These are phyloP conservation scores for Limanda limanda DNA, from an alignment of 2,113 vertebrate species.

Conservation along the genomic window DNA sequence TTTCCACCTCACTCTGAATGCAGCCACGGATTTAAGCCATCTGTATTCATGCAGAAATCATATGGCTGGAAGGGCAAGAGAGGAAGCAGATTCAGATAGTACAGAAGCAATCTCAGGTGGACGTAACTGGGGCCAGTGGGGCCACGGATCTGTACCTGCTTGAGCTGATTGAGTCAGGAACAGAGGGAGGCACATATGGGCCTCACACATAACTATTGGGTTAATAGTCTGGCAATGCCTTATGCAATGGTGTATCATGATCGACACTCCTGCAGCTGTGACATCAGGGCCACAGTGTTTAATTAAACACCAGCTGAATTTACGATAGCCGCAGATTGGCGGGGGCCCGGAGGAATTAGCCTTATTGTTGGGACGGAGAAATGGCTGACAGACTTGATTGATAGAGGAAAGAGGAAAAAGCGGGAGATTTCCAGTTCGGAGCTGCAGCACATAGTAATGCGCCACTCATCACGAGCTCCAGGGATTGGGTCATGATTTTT, in stretches of 20 bases:
- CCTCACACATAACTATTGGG: conserved; percentile 6
- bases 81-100: neutral
- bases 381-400: conserved; percentile 16
- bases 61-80: neutral
- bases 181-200: neutral
- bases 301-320: conserved; percentile 45
- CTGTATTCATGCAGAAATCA: neutral
- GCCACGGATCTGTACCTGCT: conserved; percentile 6
- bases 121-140: conserved; percentile 10
- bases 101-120: neutral
- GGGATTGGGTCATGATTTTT: conserved; percentile 8
- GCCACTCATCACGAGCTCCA: neutral
- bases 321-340: conserved; percentile 7
- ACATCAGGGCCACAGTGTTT: conserved; percentile 38
- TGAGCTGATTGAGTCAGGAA: conserved; percentile 35
- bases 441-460: neutral
- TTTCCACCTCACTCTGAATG: conserved; percentile 16
- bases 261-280: conserved; percentile 34
- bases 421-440: neutral
- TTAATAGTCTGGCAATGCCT: conserved; percentile 39
- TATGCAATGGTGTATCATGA: conserved; percentile 16
- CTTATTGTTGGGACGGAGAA: conserved; percentile 25
- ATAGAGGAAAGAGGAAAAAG: conserved; percentile 5
- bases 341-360: conserved; percentile 27
- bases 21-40: conserved; percentile 4